Evolutionary conservation across 2,797 vertebrate species (phyloP).

Genomic region (Pachyuromys duprasi): DNA sequence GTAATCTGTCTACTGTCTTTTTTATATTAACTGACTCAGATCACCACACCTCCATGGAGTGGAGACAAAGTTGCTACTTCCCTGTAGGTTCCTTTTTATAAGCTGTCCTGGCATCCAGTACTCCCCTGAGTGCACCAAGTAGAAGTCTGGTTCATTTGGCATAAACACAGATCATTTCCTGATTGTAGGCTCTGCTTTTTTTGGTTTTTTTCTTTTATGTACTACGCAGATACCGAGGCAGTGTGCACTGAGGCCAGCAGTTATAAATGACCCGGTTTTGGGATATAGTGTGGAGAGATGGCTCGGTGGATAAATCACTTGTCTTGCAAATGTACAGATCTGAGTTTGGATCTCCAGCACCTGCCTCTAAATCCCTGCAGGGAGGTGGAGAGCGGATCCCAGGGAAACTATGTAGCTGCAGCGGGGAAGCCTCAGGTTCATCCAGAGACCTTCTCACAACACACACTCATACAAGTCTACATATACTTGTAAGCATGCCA

Average conservation of each 20-base stretch:
- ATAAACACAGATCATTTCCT: not conserved
- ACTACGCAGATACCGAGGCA: not conserved
- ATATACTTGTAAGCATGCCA: not conserved
- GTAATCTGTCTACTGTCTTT: not conserved
- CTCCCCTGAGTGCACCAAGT: not conserved
- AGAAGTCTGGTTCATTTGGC: not conserved
- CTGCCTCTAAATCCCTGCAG: not conserved
- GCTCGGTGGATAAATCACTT: not conserved
- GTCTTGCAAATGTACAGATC: not conserved
- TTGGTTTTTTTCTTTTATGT: not conserved
- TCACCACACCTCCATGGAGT: not conserved
- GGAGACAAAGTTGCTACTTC: not conserved
- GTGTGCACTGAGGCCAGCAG: not conserved
- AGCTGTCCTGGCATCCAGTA: not conserved
- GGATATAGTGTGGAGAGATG: not conserved
- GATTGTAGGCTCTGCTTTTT: not conserved
- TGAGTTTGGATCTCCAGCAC: not conserved
- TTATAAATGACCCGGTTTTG: not conserved
- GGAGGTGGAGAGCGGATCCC: not conserved
- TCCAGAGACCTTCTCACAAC: not conserved
- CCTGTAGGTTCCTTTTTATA: not conserved
- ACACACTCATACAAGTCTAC: not conserved
- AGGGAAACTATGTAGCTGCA: not conserved
- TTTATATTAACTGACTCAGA: not conserved
- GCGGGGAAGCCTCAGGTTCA: not conserved